Evolutionary conservation across 2,888 invertebrate genomes (phyloP).

Genomic region (Theodoxus fluviatilis): DNA sequence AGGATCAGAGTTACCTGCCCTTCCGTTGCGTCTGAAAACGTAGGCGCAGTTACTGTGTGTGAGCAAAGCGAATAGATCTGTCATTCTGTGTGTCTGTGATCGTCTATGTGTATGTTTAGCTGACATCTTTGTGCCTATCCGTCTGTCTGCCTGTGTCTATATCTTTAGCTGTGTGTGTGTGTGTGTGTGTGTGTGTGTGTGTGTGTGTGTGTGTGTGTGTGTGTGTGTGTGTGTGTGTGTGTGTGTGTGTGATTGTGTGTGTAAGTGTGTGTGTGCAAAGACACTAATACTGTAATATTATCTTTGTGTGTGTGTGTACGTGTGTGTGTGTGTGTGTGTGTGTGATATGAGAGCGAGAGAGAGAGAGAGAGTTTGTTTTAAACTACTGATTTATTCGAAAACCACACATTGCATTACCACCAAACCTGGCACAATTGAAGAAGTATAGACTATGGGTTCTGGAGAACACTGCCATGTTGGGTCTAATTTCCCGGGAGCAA

Average conservation of each 20-base stretch:
- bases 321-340: neutral
- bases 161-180: neutral
- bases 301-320: neutral
- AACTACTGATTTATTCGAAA: no score
- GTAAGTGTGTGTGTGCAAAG: neutral
- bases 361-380: no score
- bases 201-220: constrained; percentile 4
- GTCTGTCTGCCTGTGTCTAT: neutral
- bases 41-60: no score
- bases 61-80: no score
- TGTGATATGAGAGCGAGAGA: no score
- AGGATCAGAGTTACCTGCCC: no score
- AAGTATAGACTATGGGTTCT: no score
- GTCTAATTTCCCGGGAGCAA: no score
- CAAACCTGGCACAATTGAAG: no score
- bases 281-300: neutral
- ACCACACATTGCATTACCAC: no score
- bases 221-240: constrained; percentile 7
- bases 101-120: neutral
- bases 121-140: neutral
- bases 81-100: neutral
- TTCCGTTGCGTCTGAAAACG: no score
- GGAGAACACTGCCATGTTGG: no score
- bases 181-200: neutral
- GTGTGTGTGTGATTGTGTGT: constrained; percentile 8